These are phyloP conservation scores for Chrysodeixis includens DNA, from an alignment of 2,888 invertebrate species.

Conservation along the genomic window DNA sequence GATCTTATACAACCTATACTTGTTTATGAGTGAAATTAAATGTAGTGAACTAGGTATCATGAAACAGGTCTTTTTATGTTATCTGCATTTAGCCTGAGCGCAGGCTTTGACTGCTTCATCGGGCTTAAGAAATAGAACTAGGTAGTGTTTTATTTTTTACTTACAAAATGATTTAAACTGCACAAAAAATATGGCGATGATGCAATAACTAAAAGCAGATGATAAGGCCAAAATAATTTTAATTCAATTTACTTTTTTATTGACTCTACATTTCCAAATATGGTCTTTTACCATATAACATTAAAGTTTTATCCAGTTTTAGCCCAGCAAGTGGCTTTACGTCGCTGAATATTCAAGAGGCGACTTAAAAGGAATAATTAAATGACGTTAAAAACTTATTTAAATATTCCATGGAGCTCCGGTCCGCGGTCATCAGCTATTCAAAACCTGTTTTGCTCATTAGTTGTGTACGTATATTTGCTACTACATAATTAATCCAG, in stretches of 20 bases:
- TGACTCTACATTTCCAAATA: constrained; percentile 8
- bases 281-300: constrained; percentile 55
- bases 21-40: too few relatives aligned
- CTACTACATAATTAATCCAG: constrained; percentile 43
- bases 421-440: constrained; percentile 78
- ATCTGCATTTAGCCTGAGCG: too few relatives aligned
- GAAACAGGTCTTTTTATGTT: too few relatives aligned
- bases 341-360: constrained; percentile 81
- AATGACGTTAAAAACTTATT: constrained; percentile 84
- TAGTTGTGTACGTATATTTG: constrained; percentile 61
- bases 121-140: too few relatives aligned
- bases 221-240: not conserved
- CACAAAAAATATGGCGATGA: too few relatives aligned
- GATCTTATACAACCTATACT: too few relatives aligned
- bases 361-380: constrained; percentile 82
- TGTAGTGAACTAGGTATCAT: too few relatives aligned
- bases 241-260: constrained; percentile 9
- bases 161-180: too few relatives aligned
- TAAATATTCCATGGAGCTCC: constrained; percentile 78
- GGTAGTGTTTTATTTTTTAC: too few relatives aligned
- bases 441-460: constrained; percentile 81
- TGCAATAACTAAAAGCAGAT: not conserved
- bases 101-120: too few relatives aligned
- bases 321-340: constrained; percentile 61
- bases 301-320: constrained; percentile 55